Percentiles rank a stretch among this genome's conserved stretches.
Conservation (phyloP, 2,113 vertebrate genomes). For the Pseudorhombus dupliciocellatus region DNA sequence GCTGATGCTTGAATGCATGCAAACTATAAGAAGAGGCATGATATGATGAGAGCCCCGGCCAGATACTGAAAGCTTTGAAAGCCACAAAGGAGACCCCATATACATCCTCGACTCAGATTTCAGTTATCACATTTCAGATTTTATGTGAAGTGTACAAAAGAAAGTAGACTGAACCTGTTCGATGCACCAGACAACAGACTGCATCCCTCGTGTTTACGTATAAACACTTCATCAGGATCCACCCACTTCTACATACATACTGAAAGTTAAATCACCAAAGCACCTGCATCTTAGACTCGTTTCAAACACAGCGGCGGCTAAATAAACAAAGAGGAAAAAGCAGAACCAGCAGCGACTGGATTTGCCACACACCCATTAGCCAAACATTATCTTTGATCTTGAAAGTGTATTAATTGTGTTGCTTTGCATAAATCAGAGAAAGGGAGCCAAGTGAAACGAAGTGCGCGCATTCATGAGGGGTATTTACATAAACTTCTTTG, state of each 20-base stretch:
- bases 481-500: constrained; percentile 63
- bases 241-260: background rate
- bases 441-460: constrained; percentile 6
- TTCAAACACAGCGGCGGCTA: background rate
- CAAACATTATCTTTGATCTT: constrained; percentile 39
- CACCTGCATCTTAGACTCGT: constrained; percentile 6
- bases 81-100: background rate
- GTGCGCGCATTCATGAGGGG: constrained; percentile 56
- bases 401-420: constrained; percentile 12
- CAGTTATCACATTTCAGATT: background rate
- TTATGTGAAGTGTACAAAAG: background rate
- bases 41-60: constrained; percentile 17
- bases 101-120: background rate
- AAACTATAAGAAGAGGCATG: background rate
- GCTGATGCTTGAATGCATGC: constrained; percentile 40
- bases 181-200: constrained; percentile 12
- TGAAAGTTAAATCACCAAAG: background rate
- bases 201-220: constrained; percentile 18
- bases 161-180: constrained; percentile 2
- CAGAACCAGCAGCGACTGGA: constrained; percentile 6
- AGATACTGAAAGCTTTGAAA: constrained; percentile 11
- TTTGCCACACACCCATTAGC: constrained; percentile 21
- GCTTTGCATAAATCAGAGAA: constrained; percentile 44
- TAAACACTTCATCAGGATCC: background rate
- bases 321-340: background rate